These are phyloP conservation scores for Takifugu rubripes DNA, from an alignment of 2,797 vertebrate genomes.

Conservation along the genomic window DNA sequence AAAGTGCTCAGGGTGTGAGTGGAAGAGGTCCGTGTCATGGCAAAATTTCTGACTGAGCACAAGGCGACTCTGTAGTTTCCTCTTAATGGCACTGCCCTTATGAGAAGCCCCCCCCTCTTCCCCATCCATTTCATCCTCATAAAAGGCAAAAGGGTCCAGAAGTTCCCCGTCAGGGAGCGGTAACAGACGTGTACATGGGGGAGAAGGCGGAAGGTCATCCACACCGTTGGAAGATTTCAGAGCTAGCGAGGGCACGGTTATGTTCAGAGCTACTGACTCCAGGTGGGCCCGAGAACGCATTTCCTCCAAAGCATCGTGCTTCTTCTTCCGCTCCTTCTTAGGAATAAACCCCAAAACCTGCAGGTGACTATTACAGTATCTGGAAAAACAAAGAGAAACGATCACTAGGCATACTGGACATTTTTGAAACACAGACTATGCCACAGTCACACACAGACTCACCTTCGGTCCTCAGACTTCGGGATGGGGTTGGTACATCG, in stretches of 20 bases:
- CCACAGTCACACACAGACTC: slow-evolving; percentile 17
- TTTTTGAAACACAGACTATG: not conserved
- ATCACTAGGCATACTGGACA: slow-evolving; percentile 8
- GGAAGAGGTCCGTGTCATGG: slow-evolving; percentile 80
- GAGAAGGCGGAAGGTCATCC: slow-evolving; percentile 90
- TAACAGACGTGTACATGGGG: slow-evolving; percentile 86
- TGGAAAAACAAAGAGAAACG: slow-evolving; percentile 56
- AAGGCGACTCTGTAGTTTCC: slow-evolving; percentile 90
- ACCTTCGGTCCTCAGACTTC: slow-evolving; percentile 98
- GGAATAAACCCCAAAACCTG: slow-evolving; percentile 99
- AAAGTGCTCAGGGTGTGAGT: slow-evolving; percentile 94
- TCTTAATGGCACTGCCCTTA: slow-evolving; percentile 87
- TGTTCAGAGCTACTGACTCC: slow-evolving; percentile 95
- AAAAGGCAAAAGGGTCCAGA: slow-evolving; percentile 96
- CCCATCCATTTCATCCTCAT: slow-evolving; percentile 82
- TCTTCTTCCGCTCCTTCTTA: slow-evolving; percentile 99
- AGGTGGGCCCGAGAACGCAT: slow-evolving; percentile 88
- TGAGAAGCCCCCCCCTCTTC: slow-evolving; percentile 84
- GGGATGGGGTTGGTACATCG: slow-evolving; percentile 99
- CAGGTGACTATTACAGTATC: slow-evolving; percentile 99
- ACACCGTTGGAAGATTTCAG: slow-evolving; percentile 94
- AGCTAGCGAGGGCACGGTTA: slow-evolving; percentile 92
- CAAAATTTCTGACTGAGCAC: slow-evolving; percentile 88
- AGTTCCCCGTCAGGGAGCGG: slow-evolving; percentile 88
- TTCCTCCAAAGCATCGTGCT: slow-evolving; percentile 93